Evolutionary conservation across 2,113 vertebrate species (phyloP), one percentile per base, ranked within the genome.

Genomic region (Vulpes ferrilata): DNA sequence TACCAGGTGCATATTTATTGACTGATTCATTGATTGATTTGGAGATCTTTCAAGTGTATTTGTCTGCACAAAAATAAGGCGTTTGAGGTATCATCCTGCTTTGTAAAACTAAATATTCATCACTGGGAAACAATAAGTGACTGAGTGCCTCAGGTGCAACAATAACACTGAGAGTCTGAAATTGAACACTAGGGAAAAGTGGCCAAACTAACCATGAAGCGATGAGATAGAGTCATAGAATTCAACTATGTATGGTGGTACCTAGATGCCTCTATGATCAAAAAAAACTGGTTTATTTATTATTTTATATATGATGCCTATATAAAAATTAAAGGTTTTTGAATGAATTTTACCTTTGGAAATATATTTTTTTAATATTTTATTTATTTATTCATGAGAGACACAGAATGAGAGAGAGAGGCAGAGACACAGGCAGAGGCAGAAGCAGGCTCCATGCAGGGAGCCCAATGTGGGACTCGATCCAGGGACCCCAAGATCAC

Each of bases 301-400:
- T n/a, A n/a, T n/a, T n/a, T n/a, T n/a, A n/a, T n/a, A n/a, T n/a
- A n/a, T n/a, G n/a, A n/a, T n/a, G n/a, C n/a, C 1, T 71, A 59
- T n/a, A 65, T 53, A 38, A 90, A 95, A 94, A 67, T 81, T 93
- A 53, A 84, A 86, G 59, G 4, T 55, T 23, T 82, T 73, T 79
- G 7, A 65, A 22, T 48, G 67, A 73, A 84, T 43, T 38, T 43
- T 64, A 8, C 2, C 2, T 80, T 93, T 95, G 15, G 38, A 87
- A 86, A 20, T 83, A 57, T 53, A 67, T 57, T 35, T 88, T 43
- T 43, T 43, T 43, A 43, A 43, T 43, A 43, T 43, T 43, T 43
- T 43, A 43, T 43, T 43, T 43, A 43, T 43, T 43, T 43, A 43
- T 43, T 43, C 43, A 43, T 43, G 43, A 43, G 43, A 43, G 6